Conservation (phyloP, 2,888 invertebrate genomes). For the Diaprepes abbreviatus region DNA sequence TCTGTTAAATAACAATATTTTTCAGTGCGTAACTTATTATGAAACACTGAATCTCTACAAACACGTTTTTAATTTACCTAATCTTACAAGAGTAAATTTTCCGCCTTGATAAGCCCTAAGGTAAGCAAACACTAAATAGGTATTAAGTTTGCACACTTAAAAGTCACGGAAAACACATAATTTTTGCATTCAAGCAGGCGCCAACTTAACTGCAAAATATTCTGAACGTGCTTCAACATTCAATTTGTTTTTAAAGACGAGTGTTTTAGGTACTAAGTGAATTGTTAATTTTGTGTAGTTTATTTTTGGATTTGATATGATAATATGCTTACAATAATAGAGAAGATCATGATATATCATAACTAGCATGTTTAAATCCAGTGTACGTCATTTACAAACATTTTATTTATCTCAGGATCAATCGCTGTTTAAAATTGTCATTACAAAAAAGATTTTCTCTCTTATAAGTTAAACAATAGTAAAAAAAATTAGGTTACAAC, state of each 20-base stretch:
- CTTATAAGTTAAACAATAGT: too few relatives aligned
- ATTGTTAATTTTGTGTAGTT: constrained; percentile 10
- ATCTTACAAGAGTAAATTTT: constrained; percentile 17
- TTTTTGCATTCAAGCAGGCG: constrained; percentile 27
- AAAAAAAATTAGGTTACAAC: too few relatives aligned
- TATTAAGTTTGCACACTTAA: constrained; percentile 20
- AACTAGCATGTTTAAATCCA: too few relatives aligned
- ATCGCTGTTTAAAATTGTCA: too few relatives aligned
- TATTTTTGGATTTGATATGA: too few relatives aligned
- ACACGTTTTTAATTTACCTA: constrained; percentile 28
- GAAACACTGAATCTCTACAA: background rate
- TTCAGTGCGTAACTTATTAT: too few relatives aligned
- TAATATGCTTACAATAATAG: too few relatives aligned
- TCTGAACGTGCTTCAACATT: constrained; percentile 25
- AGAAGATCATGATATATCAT: too few relatives aligned
- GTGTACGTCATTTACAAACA: too few relatives aligned
- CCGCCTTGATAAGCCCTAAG: constrained; percentile 11
- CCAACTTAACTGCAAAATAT: constrained; percentile 33
- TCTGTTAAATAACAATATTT: too few relatives aligned
- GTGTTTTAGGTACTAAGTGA: constrained; percentile 12
- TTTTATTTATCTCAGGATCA: too few relatives aligned
- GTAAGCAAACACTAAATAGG: constrained; percentile 18
- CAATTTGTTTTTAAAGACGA: constrained; percentile 23
- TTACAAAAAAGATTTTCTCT: too few relatives aligned
- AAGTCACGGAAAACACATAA: constrained; percentile 40